phyloP scores from a whole-genome alignment of 2,113 vertebrate species.

The Xiphias gladius region DNA sequence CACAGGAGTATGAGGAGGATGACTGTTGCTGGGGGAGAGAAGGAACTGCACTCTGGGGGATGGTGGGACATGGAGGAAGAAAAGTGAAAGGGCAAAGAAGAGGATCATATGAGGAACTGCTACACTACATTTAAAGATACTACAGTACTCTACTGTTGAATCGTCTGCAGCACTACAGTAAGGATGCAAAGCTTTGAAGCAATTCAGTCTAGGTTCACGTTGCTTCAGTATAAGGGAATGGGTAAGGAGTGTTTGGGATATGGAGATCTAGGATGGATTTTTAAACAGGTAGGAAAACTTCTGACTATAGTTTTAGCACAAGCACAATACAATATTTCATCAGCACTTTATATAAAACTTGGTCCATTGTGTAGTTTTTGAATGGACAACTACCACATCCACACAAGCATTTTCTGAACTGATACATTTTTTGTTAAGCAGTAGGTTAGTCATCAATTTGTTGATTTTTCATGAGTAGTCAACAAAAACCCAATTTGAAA shows the following conservation, averaged over 20 bases:
- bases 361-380: background rate
- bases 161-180: background rate
- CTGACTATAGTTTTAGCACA: background rate
- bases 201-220: background rate
- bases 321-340: background rate
- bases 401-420: background rate
- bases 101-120: constrained; percentile 43
- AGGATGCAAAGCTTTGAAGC: background rate
- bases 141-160: background rate
- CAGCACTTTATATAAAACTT: background rate
- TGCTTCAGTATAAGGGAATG: background rate
- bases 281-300: background rate
- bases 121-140: background rate
- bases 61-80: constrained; percentile 59
- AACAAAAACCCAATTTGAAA: background rate
- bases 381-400: background rate
- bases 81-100: constrained; percentile 52
- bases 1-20: constrained; percentile 98
- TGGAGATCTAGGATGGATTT: background rate
- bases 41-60: constrained; percentile 95
- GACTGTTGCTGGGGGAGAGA: constrained; percentile 97
- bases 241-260: background rate
- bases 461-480: background rate
- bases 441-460: background rate
- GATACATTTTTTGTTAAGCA: background rate